Evolutionary conservation across 2,888 invertebrate species (phyloP).

Genomic region (Pyrocoelia pectoralis): DNA sequence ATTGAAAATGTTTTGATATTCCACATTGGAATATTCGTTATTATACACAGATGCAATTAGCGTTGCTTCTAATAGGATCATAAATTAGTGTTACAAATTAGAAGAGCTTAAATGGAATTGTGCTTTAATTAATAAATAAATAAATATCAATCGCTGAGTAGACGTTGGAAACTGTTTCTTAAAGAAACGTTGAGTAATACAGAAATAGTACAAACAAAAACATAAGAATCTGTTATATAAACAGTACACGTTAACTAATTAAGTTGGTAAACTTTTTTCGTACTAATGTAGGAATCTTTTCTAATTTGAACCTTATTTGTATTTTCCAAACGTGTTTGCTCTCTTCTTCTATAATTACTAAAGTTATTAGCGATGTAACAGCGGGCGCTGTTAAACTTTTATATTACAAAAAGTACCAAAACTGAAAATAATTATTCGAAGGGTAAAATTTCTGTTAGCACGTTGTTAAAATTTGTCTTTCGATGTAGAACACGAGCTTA

Average conservation of each 20-base stretch:
- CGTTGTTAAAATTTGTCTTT: neutral
- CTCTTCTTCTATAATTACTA: neutral
- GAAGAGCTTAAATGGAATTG: too few species aligned
- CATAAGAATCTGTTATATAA: neutral
- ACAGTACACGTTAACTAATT: neutral
- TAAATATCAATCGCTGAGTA: too few species aligned
- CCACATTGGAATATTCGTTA: too few species aligned
- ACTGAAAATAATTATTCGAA: neutral
- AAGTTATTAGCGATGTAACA: neutral
- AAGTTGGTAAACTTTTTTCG: neutral
- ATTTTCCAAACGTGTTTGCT: neutral
- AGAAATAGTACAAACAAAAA: too few species aligned
- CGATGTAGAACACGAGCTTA: neutral
- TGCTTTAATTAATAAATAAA: too few species aligned
- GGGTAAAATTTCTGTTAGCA: conserved; percentile 1
- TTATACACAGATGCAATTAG: too few species aligned
- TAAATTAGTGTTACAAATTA: too few species aligned
- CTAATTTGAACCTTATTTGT: neutral
- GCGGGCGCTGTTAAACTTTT: neutral
- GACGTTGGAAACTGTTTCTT: too few species aligned
- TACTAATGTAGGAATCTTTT: neutral
- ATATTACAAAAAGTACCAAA: neutral
- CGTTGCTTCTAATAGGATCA: too few species aligned
- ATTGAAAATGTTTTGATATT: too few species aligned
- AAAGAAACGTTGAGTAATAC: too few species aligned